Conservation (phyloP, 2,888 invertebrate species). For the Calliopum simillimum region DNA sequence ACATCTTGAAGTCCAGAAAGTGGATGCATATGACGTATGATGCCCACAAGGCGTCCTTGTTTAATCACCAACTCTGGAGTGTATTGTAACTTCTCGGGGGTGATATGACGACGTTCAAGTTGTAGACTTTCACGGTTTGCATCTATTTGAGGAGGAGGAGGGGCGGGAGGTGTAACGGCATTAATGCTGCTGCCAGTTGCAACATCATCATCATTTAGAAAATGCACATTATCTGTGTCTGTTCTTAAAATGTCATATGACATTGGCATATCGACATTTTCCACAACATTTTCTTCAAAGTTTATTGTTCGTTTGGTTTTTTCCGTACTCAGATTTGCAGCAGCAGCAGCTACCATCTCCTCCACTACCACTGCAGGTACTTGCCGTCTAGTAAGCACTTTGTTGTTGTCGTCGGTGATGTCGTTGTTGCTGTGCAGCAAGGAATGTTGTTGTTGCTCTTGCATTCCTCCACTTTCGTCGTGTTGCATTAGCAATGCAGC, state of each 20-base stretch:
- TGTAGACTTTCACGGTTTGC: not conserved
- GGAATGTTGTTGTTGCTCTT: conserved; percentile 39
- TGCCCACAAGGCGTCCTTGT: conserved; percentile 78
- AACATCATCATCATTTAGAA: conserved; percentile 10
- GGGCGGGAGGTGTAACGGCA: not conserved
- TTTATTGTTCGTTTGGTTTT: conserved; percentile 44
- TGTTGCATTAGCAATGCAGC: conserved; percentile 38
- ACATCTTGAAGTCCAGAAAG: conserved; percentile 70
- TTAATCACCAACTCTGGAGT: conserved; percentile 74
- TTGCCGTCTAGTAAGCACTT: not conserved
- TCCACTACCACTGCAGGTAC: conserved; percentile 7
- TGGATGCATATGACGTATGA: conserved; percentile 73
- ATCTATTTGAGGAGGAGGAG: no score
- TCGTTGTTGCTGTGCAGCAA: not conserved
- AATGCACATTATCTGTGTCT: not conserved
- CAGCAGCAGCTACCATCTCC: conserved; percentile 15
- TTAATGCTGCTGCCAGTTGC: conserved; percentile 32
- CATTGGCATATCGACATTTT: not conserved
- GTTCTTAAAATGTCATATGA: not conserved
- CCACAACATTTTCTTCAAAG: not conserved
- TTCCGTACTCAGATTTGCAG: conserved; percentile 27
- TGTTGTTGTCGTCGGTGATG: conserved; percentile 13
- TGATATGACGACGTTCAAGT: conserved; percentile 57
- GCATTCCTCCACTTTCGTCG: conserved; percentile 45
- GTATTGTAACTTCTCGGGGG: conserved; percentile 67